Evolutionary conservation across 2,888 invertebrate genomes (phyloP), one percentile per base, ranked within the genome.

Genomic region (Phymatocera aterrima): DNA sequence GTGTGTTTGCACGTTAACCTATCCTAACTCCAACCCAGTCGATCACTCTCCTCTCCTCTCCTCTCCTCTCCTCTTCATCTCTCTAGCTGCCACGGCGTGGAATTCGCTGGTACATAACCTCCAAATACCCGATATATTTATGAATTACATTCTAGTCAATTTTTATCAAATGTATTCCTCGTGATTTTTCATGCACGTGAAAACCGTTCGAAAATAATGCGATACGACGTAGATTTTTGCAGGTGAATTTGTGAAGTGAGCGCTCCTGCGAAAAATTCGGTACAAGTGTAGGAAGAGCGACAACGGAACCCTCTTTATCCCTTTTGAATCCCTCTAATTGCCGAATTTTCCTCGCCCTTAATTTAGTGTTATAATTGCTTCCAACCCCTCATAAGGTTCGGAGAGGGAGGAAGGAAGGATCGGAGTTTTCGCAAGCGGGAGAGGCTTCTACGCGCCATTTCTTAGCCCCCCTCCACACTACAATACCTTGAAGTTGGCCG

Each of bases 341-440:
- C 89, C 89, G 88, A 90, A 90, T 90, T 90, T 89, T 90, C 89
- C 86, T 87, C 86, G 86, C 86, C 88, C 88, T 89, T 88, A 89
- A 90, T 89, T 90, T 88, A 88, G 85, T 86, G 83, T 84, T 87
- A 88, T 89, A 90, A 90, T 90, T 90, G 87, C 89, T 89, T 85
- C 86, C 87, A 83, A 85, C 87, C 86, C 85, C 83, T 83, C 83
- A 79, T 74, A 81, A 85, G 87, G 57, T 57, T 40, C 8, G 40
- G 40, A 40, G 40, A 40, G 40, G 40, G 40, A 8, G 40, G 40
- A 57, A 15, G 57, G 57, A 86, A 86, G 82, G 81, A 82, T 83
- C 74, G 78, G 74, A 70, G 54, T 40, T 75, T 40, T 78, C 79
- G 80, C 82, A 75, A 80, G 43, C 43, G 10, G 10, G 40, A 37